A percentile compares a stretch with the other conserved stretches of the same genome.
Evolutionary conservation across 2,888 invertebrate species (phyloP).

Genomic region (Drosophila eohydei): DNA sequence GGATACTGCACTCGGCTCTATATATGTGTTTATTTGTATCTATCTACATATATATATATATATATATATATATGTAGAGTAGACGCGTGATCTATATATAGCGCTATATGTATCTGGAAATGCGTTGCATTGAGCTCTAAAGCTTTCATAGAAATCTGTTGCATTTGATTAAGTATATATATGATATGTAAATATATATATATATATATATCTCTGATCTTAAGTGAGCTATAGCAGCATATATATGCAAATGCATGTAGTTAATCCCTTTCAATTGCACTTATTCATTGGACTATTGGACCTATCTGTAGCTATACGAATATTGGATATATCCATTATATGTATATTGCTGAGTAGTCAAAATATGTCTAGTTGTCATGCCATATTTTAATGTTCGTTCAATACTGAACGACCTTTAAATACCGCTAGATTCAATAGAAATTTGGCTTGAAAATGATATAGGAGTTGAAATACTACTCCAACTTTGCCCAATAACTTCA

Average conservation of each 20-base stretch:
- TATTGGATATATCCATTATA: neutral
- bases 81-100: neutral
- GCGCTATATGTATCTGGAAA: conserved; percentile 1
- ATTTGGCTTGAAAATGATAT: neutral
- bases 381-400: neutral
- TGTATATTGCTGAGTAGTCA: neutral
- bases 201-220: conserved; percentile 4
- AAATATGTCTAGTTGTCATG: neutral
- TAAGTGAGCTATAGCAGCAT: neutral
- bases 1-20: neutral
- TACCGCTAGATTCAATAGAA: neutral
- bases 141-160: neutral
- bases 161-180: neutral
- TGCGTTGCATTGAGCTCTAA: conserved; percentile 4
- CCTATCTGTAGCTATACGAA: neutral
- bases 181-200: neutral
- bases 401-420: neutral
- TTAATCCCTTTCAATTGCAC: neutral
- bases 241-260: no score
- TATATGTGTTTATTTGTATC: neutral
- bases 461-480: neutral
- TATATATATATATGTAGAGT: neutral
- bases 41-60: neutral
- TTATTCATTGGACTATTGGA: conserved; percentile 1
- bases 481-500: neutral